Conservation (phyloP, 2,888 invertebrate species). For the Drosophila subquinaria region DNA sequence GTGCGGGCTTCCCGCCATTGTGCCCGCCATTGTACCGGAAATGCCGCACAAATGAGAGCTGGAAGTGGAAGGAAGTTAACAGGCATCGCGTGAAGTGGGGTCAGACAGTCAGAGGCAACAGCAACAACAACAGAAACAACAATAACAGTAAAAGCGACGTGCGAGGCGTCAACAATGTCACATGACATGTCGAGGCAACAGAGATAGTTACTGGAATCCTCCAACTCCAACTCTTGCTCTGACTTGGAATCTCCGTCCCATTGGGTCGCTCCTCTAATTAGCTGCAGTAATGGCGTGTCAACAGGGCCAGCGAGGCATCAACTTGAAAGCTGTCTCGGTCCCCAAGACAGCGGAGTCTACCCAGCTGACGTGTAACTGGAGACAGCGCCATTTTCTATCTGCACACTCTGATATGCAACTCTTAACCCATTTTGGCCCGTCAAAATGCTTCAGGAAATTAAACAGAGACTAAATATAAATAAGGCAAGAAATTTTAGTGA, state of each 20-base stretch:
- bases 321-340: constrained; percentile 36
- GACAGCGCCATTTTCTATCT: constrained; percentile 31
- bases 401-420: constrained; percentile 34
- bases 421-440: constrained; percentile 52
- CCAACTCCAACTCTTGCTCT: neutral
- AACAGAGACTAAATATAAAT: constrained; percentile 54
- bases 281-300: constrained; percentile 79
- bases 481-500: constrained; percentile 31
- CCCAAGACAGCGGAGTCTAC: constrained; percentile 38
- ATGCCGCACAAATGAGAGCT: constrained; percentile 80
- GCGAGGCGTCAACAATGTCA: constrained; percentile 59
- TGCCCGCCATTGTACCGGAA: constrained; percentile 75
- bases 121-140: constrained; percentile 30
- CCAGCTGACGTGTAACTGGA: constrained; percentile 47
- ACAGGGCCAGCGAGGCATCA: constrained; percentile 60
- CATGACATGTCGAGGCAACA: constrained; percentile 61
- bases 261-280: constrained; percentile 75
- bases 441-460: constrained; percentile 52
- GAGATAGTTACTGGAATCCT: constrained; percentile 18
- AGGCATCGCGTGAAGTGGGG: constrained; percentile 69
- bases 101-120: constrained; percentile 1
- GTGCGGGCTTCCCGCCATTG: constrained; percentile 64
- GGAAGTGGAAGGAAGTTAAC: constrained; percentile 65
- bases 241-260: constrained; percentile 4
- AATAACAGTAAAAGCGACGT: constrained; percentile 39